A percentile compares a stretch with the other conserved stretches of the same genome.
Evolutionary conservation across 2,113 vertebrate species (phyloP).

Genomic region (Ammodytes dubius): DNA sequence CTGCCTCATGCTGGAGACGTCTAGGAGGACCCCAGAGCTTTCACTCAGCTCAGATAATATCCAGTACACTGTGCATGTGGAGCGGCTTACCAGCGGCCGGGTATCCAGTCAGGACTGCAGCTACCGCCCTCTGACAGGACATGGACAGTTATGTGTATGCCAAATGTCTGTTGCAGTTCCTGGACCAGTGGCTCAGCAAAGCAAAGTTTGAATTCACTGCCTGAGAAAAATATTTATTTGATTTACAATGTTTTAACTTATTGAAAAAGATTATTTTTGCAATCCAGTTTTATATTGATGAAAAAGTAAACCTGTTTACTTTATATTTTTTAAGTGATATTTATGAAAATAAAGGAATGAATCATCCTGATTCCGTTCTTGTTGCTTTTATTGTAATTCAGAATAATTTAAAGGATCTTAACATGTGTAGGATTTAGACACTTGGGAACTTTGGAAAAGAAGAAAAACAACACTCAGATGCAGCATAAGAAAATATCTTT

Average conservation of each 20-base stretch:
- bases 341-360: conserved; percentile 42
- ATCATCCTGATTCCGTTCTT: not conserved
- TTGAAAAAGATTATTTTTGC: not conserved
- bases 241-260: not conserved
- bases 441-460: conserved; percentile 6
- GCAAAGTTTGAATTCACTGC: not conserved
- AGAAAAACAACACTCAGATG: conserved; percentile 22
- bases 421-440: conserved; percentile 24
- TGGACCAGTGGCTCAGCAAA: conserved; percentile 2
- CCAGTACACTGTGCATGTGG: not conserved
- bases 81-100: accelerated
- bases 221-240: conserved; percentile 8
- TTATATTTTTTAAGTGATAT: not conserved
- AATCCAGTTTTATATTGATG: not conserved
- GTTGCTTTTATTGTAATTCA: conserved; percentile 59
- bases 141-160: accelerated
- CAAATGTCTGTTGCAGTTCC: conserved; percentile 39
- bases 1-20: conserved; percentile 14
- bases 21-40: not conserved
- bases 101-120: not conserved
- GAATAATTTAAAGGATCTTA: conserved; percentile 36
- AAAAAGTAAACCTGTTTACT: not conserved
- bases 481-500: conserved; percentile 57
- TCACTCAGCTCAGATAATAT: accelerated
- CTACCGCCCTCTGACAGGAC: not conserved